Evolutionary conservation across 2,113 vertebrate species (phyloP).

Genomic region (Plotosus lineatus): DNA sequence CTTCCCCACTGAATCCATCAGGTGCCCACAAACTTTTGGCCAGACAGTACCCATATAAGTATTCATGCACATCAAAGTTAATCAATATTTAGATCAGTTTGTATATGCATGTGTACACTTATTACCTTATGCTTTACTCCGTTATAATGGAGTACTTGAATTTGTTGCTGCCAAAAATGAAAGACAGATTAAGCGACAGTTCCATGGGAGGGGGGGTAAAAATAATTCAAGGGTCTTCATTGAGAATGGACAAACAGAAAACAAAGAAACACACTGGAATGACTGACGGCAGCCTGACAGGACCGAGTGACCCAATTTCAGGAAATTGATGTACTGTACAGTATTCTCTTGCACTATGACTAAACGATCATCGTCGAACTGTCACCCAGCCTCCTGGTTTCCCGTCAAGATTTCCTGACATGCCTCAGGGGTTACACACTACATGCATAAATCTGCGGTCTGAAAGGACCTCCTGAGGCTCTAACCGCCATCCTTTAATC

Average conservation of each 20-base stretch:
- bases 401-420: background rate
- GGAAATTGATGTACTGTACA: background rate
- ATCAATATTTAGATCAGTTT: background rate
- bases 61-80: conserved; percentile 13
- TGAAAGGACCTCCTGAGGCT: too few relatives aligned
- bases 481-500: too few relatives aligned
- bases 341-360: background rate
- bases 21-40: background rate
- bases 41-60: background rate
- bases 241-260: background rate
- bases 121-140: conserved; percentile 56
- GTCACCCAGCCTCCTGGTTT: background rate
- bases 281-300: background rate
- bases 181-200: conserved; percentile 33
- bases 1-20: too few relatives aligned
- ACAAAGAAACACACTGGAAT: background rate
- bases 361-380: background rate
- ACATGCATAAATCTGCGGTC: background rate
- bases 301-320: background rate
- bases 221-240: background rate
- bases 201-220: background rate
- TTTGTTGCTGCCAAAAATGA: conserved; percentile 46
- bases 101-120: background rate
- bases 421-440: background rate
- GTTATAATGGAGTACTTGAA: conserved; percentile 48